Evolutionary conservation across 2,797 vertebrate genomes (phyloP), one percentile per base, ranked within the genome.

Genomic region (Melanitta fusca): DNA sequence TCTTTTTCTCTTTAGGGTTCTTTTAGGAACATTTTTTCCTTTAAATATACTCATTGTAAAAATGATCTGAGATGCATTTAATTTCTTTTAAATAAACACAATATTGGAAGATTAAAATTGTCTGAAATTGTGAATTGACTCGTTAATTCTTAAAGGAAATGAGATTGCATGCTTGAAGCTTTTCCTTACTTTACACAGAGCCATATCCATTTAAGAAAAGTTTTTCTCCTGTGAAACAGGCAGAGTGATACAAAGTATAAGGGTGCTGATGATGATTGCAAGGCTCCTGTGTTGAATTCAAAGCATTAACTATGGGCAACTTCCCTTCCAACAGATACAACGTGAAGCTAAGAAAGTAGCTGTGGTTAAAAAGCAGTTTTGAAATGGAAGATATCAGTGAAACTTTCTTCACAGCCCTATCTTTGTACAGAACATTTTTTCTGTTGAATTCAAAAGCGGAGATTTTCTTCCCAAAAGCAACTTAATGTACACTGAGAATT

Each of bases 271-370:
- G 47, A 45, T 0, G 0, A 27, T 51, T 1, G 1, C n/a, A 92
- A 75, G 73, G 34, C 32, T 88, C 43, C 60, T 71, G n/a, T 68
- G 80, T 74, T 38, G 54, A 68, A 88, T 70, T 39, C 60, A 24
- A 60, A 91, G 32, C 71, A 75, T 72, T 85, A 89, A 58, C 78
- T 72, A 51, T 2, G 0, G 4, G 3, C 36, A 78, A 3, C 27
- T 69, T 95, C 34, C 49, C 24, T 71, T 39, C 51, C 19, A 15
- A 91, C 30, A 62, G 25, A 66, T 43, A 62, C 4, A 32, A 22
- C 71, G n/a, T 88, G 60, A 90, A 93, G 68, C n/a, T 30, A 92
- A 78, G 12, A 80, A 74, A 88, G 22, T 84, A 34, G 58, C 25
- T 41, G 41, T n/a, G 0, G 1, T 73, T 87, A 74, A 51, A 71